Base-by-base conservation (phyloP, 2,888 invertebrate genomes). In the Melinaea menophilus region DNA sequence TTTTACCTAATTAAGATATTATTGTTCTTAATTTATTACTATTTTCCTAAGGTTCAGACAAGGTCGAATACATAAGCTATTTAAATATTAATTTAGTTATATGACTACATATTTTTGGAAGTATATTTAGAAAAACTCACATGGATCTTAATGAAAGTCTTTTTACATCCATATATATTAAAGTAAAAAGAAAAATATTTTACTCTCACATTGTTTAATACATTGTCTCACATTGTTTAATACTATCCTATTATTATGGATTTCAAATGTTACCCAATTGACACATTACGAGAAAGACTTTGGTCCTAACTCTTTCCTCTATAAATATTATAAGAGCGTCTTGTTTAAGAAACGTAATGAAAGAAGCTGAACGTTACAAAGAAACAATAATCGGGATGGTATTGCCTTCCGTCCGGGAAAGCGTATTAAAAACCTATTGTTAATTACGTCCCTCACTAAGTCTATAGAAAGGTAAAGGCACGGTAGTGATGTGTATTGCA, bases 401-500 rank as follows among this genome's bases (percentile, higher is more conserved):
- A 81, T 81, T 75, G 77, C 75, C 79, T 79, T 78, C 78, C 76
- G 62, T 62, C 45, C 22, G 80, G 83, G 82, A 80, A 83, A 84
- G 84, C 82, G 82, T 80, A 80, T 82, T 82, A 79, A 82, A 86
- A 87, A 82, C 83, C 87, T 89, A 90, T 89, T 88, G 90, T 86
- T 87, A 89, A 88, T 90, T 90, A 90, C 90, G 90, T 90, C 90
- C 90, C 90, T 85, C 84, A 86, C 88, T 84, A 85, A 90, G 90
- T 90, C 90, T 90, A 88, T 88, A 89, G 88, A 89, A 88, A 85
- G 85, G 90, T 88, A 85, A 90, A 90, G 90, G 90, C 90, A 90
- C 90, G 90, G 88, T 90, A 79, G 88, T 90, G 90, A 90, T 90
- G 90, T 89, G 89, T 89, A 86, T 87, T 88, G 90, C 90, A 88